phyloP scores from a whole-genome alignment of 2,797 vertebrate genomes.

The Neoniphon sammara region DNA sequence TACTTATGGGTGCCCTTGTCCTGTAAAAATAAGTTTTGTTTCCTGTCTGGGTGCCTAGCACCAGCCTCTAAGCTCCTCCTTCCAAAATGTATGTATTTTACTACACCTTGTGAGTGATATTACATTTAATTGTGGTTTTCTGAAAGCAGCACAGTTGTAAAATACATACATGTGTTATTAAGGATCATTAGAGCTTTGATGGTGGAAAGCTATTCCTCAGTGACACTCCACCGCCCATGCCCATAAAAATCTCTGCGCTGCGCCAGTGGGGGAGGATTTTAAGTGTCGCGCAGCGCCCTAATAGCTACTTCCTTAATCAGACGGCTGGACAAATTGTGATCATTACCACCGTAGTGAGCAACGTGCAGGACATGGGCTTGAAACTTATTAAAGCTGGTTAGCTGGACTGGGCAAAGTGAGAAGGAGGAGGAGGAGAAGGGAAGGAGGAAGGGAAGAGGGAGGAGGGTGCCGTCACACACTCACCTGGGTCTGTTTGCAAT shows the following conservation, averaged over 20 bases:
- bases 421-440: slow-evolving; percentile 12
- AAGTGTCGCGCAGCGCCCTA: slow-evolving; percentile 61
- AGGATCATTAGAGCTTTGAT: slow-evolving; percentile 76
- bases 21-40: slow-evolving; percentile 74
- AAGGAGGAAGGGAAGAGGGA: neutral
- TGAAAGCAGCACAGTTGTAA: slow-evolving; percentile 68
- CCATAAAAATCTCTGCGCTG: slow-evolving; percentile 67
- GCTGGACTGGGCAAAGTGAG: slow-evolving; percentile 12
- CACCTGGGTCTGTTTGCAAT: slow-evolving; percentile 78
- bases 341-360: slow-evolving; percentile 69
- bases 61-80: slow-evolving; percentile 65
- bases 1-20: slow-evolving; percentile 71
- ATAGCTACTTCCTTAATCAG: slow-evolving; percentile 73
- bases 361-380: slow-evolving; percentile 58
- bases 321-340: slow-evolving; percentile 74
- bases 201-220: slow-evolving; percentile 68
- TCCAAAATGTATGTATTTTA: slow-evolving; percentile 62
- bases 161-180: slow-evolving; percentile 72
- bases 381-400: slow-evolving; percentile 63
- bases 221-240: slow-evolving; percentile 74
- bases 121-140: slow-evolving; percentile 69
- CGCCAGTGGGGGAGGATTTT: slow-evolving; percentile 65
- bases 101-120: slow-evolving; percentile 69
- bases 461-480: slow-evolving; percentile 55
- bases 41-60: slow-evolving; percentile 74